phyloP scores from a whole-genome alignment of 2,113 vertebrate species.

The Malurus melanocephalus region DNA sequence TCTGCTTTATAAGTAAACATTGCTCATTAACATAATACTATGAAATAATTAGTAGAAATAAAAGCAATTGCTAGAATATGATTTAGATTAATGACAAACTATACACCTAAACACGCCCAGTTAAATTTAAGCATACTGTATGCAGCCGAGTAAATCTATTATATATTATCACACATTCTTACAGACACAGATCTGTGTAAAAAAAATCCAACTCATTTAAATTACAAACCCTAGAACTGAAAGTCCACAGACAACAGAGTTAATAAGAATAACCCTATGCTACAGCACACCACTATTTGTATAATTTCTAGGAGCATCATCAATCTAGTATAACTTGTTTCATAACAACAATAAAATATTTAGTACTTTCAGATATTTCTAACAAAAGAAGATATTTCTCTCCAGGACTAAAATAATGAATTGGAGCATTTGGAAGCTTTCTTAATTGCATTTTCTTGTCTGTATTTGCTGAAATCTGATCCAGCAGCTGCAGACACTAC shows the following conservation, averaged over 20 bases:
- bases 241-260: not conserved
- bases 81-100: not conserved
- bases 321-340: not conserved
- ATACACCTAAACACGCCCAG: not conserved
- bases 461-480: not conserved
- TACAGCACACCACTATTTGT: not conserved
- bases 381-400: not conserved
- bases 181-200: not conserved
- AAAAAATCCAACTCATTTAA: not conserved
- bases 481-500: not conserved
- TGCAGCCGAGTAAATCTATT: not conserved
- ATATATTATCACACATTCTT: not conserved
- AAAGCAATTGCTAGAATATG: not conserved
- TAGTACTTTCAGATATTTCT: not conserved
- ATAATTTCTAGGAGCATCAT: not conserved
- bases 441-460: not conserved
- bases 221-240: not conserved
- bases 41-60: not conserved
- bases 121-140: not conserved
- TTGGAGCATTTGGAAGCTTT: not conserved
- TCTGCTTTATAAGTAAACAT: constrained; percentile 82
- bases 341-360: not conserved
- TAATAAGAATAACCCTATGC: not conserved
- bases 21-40: constrained; percentile 62
- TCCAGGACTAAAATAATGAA: not conserved